Percentiles rank a stretch among this genome's conserved stretches.
phyloP scores from a whole-genome alignment of 2,797 vertebrate genomes.

The Channa striata region DNA sequence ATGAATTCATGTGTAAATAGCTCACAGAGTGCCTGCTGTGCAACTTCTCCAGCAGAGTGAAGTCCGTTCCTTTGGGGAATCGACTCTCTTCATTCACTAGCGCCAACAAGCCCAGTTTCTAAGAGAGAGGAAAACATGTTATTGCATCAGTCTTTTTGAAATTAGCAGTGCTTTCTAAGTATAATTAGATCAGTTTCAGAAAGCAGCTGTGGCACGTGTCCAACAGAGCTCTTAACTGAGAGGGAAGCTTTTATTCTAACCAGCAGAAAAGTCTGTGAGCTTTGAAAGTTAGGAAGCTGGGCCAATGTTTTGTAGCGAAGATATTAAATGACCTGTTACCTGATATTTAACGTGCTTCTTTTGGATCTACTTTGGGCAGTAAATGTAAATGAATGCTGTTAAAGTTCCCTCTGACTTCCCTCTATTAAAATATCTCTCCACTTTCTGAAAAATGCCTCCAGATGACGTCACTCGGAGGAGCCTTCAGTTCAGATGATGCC shows the following conservation, averaged over 20 bases:
- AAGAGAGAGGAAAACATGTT: conserved; percentile 4
- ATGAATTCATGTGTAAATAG: conserved; percentile 37
- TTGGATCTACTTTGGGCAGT: no score
- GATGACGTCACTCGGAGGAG: no score
- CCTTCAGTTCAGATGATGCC: no score
- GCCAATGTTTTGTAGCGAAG: neutral
- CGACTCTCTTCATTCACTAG: conserved; percentile 95
- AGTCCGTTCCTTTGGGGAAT: conserved; percentile 96
- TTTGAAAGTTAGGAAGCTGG: neutral
- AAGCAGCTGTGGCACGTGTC: neutral
- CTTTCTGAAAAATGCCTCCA: no score
- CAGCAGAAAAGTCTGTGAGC: neutral
- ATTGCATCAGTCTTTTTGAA: conserved; percentile 19
- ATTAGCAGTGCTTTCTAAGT: conserved; percentile 24
- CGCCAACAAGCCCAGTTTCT: conserved; percentile 94
- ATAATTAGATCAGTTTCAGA: conserved; percentile 24
- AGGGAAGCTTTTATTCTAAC: conserved; percentile 14
- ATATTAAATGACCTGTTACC: no score
- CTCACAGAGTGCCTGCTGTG: conserved; percentile 93
- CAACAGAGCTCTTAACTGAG: conserved; percentile 4
- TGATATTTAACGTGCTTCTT: no score
- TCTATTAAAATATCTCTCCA: no score
- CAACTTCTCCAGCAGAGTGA: conserved; percentile 93
- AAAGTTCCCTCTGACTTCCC: no score
- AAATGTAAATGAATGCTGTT: no score